Evolutionary conservation across 2,888 invertebrate species (phyloP).

Genomic region (Lithophane ornitopus): DNA sequence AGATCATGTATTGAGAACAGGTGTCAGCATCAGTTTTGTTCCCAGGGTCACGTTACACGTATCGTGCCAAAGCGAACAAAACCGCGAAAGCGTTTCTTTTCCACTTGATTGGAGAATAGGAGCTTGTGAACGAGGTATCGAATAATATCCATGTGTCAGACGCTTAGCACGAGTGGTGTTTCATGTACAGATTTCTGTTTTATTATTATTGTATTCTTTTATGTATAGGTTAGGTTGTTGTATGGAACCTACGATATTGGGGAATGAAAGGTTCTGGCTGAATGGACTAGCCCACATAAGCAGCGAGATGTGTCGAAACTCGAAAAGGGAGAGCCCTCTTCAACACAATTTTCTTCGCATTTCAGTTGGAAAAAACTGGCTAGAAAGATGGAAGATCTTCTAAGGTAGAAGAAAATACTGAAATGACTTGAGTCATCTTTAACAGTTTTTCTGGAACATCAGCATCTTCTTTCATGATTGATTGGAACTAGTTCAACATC

Average conservation of each 20-base stretch:
- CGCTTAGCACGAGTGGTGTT: constrained; percentile 33
- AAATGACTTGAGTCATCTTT: neutral
- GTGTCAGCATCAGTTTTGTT: constrained; percentile 47
- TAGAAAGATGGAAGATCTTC: neutral
- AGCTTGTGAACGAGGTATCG: constrained; percentile 26
- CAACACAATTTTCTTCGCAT: too few relatives aligned
- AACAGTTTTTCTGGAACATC: neutral
- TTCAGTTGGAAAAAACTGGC: neutral
- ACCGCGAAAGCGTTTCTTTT: constrained; percentile 43
- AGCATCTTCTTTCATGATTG: neutral
- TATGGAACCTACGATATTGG: neutral
- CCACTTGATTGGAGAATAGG: constrained; percentile 35
- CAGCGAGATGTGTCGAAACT: too few relatives aligned
- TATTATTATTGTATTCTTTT: constrained; percentile 35
- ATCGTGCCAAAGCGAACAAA: constrained; percentile 28
- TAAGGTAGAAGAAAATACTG: neutral
- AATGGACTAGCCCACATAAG: neutral
- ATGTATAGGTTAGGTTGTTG: constrained; percentile 6
- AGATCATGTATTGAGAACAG: constrained; percentile 30
- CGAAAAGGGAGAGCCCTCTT: too few relatives aligned
- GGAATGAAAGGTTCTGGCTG: neutral
- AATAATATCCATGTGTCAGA: constrained; percentile 20
- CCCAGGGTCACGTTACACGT: constrained; percentile 50
- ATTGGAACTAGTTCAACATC: neutral
- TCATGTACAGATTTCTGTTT: constrained; percentile 38